These are phyloP conservation scores for Periparus ater DNA, from an alignment of 2,797 vertebrate genomes.

Conservation along the genomic window DNA sequence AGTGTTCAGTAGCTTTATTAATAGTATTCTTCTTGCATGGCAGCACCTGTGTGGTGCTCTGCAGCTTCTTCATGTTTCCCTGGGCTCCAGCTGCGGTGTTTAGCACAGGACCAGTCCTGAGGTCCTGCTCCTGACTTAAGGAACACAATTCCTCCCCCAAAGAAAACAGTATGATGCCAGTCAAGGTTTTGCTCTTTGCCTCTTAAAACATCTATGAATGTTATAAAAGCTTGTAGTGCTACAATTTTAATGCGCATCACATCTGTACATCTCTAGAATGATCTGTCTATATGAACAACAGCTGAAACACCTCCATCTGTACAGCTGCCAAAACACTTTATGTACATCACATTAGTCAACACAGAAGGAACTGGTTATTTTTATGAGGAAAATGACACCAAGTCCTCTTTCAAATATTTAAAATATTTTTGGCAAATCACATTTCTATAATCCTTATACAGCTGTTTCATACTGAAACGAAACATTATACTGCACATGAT, in stretches of 20 bases:
- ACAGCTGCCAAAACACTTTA: background rate
- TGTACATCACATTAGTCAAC: slow-evolving; percentile 20
- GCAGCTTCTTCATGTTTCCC: background rate
- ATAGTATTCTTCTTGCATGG: background rate
- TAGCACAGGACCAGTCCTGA: background rate
- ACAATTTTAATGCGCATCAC: slow-evolving; percentile 55
- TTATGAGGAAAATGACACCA: slow-evolving; percentile 57
- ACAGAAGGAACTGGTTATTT: slow-evolving; percentile 61
- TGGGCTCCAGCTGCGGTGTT: background rate
- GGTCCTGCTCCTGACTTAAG: slow-evolving; percentile 11
- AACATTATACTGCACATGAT: background rate
- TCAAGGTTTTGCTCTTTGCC: slow-evolving; percentile 41
- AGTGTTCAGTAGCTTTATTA: background rate
- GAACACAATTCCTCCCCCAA: background rate
- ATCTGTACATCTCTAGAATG: slow-evolving; percentile 33
- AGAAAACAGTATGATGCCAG: slow-evolving; percentile 8
- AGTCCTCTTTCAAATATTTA: slow-evolving; percentile 57
- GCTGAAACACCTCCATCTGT: slow-evolving; percentile 59
- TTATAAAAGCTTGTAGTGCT: slow-evolving; percentile 9
- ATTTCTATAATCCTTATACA: slow-evolving; percentile 48
- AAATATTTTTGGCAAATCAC: slow-evolving; percentile 55
- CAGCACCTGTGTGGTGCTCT: background rate
- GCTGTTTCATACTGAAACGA: slow-evolving; percentile 21
- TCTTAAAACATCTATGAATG: slow-evolving; percentile 39
- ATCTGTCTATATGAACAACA: slow-evolving; percentile 41